Conservation (phyloP, 2,797 vertebrate species). For the Pteropus rufus region DNA sequence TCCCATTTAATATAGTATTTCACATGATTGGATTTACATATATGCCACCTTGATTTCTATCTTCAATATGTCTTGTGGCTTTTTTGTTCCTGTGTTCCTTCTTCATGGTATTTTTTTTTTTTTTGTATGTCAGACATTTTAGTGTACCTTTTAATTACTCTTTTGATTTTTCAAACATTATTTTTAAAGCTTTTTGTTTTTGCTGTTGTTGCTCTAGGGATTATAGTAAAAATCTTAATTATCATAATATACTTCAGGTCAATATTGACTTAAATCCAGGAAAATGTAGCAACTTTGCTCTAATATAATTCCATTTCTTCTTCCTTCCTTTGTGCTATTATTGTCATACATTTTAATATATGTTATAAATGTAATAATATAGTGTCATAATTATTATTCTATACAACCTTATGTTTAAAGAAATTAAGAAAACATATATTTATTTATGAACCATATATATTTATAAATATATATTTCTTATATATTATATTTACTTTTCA, state of each 20-base stretch:
- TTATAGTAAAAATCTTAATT: not conserved
- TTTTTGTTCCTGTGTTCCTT: not conserved
- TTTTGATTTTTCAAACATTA: not conserved
- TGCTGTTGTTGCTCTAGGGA: not conserved
- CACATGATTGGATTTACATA: not conserved
- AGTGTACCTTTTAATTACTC: not conserved
- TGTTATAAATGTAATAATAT: not conserved
- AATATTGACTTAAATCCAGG: not conserved
- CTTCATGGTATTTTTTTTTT: not conserved
- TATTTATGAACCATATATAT: not conserved
- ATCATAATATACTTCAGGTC: not conserved
- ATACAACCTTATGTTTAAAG: not conserved
- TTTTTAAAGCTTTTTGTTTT: not conserved
- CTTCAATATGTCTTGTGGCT: not conserved
- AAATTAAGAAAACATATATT: not conserved
- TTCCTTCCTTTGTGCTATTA: not conserved
- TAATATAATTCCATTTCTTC: not conserved
- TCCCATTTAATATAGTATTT: not conserved
- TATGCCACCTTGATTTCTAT: not conserved
- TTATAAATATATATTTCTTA: not conserved
- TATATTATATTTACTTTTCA: not conserved
- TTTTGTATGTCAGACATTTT: not conserved
- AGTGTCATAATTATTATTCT: conserved; percentile 14
- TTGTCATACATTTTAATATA: not conserved
- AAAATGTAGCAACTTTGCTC: not conserved